Percentiles rank a stretch among this genome's conserved stretches.
Evolutionary conservation across 2,113 vertebrate species (phyloP).

Genomic region (Globicephala melas): DNA sequence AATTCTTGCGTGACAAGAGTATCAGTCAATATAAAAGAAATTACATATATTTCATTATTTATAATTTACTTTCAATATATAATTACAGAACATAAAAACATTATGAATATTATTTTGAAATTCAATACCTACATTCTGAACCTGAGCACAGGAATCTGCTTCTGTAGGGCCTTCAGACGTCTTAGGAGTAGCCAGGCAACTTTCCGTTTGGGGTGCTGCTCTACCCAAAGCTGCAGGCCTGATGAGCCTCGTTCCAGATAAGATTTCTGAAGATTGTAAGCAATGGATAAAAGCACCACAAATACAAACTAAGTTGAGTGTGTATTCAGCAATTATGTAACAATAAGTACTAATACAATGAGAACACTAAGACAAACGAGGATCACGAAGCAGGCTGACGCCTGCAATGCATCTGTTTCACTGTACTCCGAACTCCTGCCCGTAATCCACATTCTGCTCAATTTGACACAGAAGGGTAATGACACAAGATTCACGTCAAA

Average conservation of each 20-base stretch:
- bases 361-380: background rate
- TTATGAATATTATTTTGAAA: constrained; percentile 27
- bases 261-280: constrained; percentile 76
- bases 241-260: constrained; percentile 81
- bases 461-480: background rate
- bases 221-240: constrained; percentile 72
- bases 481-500: background rate
- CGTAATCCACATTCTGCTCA: background rate
- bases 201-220: constrained; percentile 32
- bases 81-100: background rate
- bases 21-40: background rate
- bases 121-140: constrained; percentile 75
- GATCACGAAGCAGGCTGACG: background rate
- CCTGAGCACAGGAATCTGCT: constrained; percentile 52
- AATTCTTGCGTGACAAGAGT: background rate
- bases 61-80: background rate
- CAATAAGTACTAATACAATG: background rate
- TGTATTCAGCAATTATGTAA: background rate
- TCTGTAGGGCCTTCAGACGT: constrained; percentile 77
- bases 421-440: background rate
- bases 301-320: background rate
- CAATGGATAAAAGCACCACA: constrained; percentile 55
- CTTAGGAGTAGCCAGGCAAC: constrained; percentile 62
- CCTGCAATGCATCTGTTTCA: background rate
- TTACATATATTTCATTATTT: background rate